A percentile compares a stretch with the other conserved stretches of the same genome.
Evolutionary conservation across 2,113 vertebrate species (phyloP).

Genomic region (Microcebus lehilahytsara): DNA sequence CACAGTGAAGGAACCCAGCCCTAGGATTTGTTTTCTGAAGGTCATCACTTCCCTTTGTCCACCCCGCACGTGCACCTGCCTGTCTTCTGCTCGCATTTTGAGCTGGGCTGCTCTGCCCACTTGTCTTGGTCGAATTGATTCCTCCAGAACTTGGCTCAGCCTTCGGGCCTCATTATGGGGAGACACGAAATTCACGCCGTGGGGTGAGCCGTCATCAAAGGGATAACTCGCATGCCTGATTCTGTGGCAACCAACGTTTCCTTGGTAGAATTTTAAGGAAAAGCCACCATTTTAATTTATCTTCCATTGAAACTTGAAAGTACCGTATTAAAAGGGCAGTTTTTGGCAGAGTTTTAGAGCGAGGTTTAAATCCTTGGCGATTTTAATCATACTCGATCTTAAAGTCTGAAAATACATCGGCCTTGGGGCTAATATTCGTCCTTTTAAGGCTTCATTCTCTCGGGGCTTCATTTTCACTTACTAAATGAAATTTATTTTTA

Average conservation of each 20-base stretch:
- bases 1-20: neutral
- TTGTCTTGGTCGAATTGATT: neutral
- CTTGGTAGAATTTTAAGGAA: conserved; percentile 63
- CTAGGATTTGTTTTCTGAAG: neutral
- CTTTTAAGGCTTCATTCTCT: neutral
- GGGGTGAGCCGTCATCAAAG: conserved; percentile 66
- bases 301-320: conserved; percentile 70
- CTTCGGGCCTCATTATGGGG: conserved; percentile 54
- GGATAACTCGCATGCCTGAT: conserved; percentile 70
- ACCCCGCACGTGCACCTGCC: neutral
- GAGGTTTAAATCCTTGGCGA: conserved; percentile 56
- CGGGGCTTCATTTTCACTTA: neutral
- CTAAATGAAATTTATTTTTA: conserved; percentile 25
- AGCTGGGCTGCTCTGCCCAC: neutral
- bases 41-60: neutral
- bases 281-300: conserved; percentile 69
- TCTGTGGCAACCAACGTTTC: conserved; percentile 61
- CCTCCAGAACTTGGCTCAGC: conserved; percentile 46
- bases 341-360: conserved; percentile 68
- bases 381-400: conserved; percentile 55
- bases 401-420: neutral
- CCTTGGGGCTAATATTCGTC: conserved; percentile 17
- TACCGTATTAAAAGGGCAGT: conserved; percentile 46
- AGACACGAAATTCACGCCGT: conserved; percentile 44
- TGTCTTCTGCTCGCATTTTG: neutral